Conservation (phyloP, 1,140 invertebrate genomes). For the Elymnias hypermnestra region DNA sequence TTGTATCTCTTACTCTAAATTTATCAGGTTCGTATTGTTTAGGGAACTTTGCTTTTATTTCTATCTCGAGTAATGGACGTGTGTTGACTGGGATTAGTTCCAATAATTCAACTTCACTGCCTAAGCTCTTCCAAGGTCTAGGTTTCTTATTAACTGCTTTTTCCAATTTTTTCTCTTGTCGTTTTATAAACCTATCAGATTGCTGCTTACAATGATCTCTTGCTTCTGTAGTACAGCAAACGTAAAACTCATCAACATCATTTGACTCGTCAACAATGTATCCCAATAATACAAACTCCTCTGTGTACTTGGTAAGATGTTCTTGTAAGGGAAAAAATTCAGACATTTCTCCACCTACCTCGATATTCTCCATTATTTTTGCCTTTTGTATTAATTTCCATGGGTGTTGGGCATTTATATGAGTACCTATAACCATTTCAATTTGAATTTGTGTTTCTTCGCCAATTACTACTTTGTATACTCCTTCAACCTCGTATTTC, state of each 20-base stretch:
- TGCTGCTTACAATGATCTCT: slow-evolving; percentile 78
- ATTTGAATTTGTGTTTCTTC: slow-evolving; percentile 71
- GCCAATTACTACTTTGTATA: slow-evolving; percentile 46
- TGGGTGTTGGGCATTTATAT: slow-evolving; percentile 83
- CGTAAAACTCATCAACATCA: slow-evolving; percentile 81
- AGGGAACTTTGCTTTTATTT: slow-evolving; percentile 80
- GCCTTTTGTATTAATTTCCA: slow-evolving; percentile 82
- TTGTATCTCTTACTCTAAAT: slow-evolving; percentile 70
- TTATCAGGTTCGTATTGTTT: slow-evolving; percentile 65
- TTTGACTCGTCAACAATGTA: slow-evolving; percentile 80
- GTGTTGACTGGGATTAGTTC: slow-evolving; percentile 70
- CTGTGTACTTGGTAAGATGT: slow-evolving; percentile 73
- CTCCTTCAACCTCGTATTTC: slow-evolving; percentile 68
- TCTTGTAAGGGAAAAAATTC: slow-evolving; percentile 77
- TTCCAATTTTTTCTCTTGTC: slow-evolving; percentile 78
- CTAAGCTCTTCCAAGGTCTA: slow-evolving; percentile 78
- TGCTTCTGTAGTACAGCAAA: slow-evolving; percentile 80
- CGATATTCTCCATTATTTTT: slow-evolving; percentile 78
- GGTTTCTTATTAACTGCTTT: slow-evolving; percentile 79
- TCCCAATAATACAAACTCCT: slow-evolving; percentile 79
- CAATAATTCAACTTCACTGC: slow-evolving; percentile 80
- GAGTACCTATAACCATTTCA: slow-evolving; percentile 71
- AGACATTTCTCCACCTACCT: slow-evolving; percentile 68
- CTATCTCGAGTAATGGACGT: slow-evolving; percentile 79
- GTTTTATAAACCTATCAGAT: slow-evolving; percentile 61